Evolutionary conservation across 2,888 invertebrate species (phyloP), one percentile per base, ranked within the genome.

Genomic region (Congeria kusceri): DNA sequence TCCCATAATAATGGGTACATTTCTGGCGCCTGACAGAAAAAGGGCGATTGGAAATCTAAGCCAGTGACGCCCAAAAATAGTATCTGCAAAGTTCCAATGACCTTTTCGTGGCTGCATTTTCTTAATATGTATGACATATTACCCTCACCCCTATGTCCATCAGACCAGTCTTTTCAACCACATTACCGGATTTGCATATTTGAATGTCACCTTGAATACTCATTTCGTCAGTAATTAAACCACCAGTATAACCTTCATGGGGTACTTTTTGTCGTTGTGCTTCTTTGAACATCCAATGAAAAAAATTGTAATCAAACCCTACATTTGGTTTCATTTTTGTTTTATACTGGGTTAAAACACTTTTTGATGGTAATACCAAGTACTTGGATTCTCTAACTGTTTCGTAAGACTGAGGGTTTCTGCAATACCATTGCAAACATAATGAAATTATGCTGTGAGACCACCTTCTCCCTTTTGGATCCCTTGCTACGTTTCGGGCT

Each of bases 31-130:
- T 79, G 74, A 56, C 3, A 74, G 32, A 70, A 79, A 79, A n/a
- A 65, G 66, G 5, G 27, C 61, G 75, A 47, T 20, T 75, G 80
- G 63, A 78, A 78, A 20, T 64, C 64, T n/a, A 76, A 83, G 2
- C 83, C 80, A 13, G 75, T 72, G 1, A 83, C 39, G 28, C 80
- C 77, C 27, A 74, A 65, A 61, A 77, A 77, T 4, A 78, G 28
- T n/a, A 71, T 39, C 47, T 77, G 74, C 1, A 71, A 28, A n/a
- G 77, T 32, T 1, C 63, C 73, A 5, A 73, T 59, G 11, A n/a
- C 23, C 53, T 32, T 68, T 15, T 67, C 64, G n/a, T 44, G 39
- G 27, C 39, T 72, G 1, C 72, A 57, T 64, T 20, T 64, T 53
- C 59, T 32, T 39, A 69, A 27, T 25, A 27, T 49, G 23, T 59